These are phyloP conservation scores for Luscinia megarhynchos DNA, from an alignment of 2,797 vertebrate species.

Conservation along the genomic window DNA sequence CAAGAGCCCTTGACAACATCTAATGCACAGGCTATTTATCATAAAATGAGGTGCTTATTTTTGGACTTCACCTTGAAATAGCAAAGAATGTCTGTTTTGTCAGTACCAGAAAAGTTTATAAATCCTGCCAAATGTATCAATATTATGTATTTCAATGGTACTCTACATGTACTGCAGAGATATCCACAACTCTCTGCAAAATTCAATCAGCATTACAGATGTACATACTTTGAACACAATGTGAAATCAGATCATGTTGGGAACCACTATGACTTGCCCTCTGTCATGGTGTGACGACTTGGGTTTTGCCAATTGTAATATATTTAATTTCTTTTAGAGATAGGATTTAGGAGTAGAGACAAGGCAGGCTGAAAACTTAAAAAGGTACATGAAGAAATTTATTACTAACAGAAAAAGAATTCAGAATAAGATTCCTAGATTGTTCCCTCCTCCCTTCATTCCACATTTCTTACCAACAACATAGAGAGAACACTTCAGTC, in stretches of 20 bases:
- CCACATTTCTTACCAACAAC: no score
- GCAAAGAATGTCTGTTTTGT: background rate
- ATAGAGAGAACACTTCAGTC: no score
- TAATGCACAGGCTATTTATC: slow-evolving; percentile 46
- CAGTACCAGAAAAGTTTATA: background rate
- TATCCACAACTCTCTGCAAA: background rate
- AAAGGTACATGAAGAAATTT: no score
- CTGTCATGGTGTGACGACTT: no score
- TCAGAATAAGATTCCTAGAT: no score
- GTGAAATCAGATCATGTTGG: background rate
- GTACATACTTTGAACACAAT: background rate
- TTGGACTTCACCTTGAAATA: slow-evolving; percentile 35
- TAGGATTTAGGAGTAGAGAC: no score
- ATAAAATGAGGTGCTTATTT: slow-evolving; percentile 40
- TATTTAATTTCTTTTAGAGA: no score
- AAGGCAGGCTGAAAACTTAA: no score
- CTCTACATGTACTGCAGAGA: background rate
- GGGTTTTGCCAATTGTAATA: no score
- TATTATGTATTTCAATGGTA: background rate
- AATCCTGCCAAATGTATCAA: background rate
- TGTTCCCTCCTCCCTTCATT: no score
- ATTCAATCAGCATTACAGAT: background rate
- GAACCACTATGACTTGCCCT: background rate
- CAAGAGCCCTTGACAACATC: slow-evolving; percentile 35
- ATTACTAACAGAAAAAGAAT: no score